Base-by-base conservation (phyloP, 1,140 invertebrate species). In the Teleopsis dalmanni region DNA sequence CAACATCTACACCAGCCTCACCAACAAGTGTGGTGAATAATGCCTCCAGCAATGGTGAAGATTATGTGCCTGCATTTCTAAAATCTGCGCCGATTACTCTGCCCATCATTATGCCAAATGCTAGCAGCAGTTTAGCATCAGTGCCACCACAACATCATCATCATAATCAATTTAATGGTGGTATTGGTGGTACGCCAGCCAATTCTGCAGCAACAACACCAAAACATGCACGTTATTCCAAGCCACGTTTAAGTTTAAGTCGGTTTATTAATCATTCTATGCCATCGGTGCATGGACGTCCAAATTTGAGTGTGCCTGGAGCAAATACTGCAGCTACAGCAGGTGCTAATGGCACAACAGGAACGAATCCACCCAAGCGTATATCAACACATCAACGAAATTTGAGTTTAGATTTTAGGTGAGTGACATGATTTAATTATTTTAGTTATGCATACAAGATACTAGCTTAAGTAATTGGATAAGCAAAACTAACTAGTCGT, bases 351-450 rank as follows among this genome's bases (percentile, higher is more conserved):
- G 51, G 48, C 22, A 42, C 38, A 6, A 43, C 18, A 10, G 41
- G 40, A 3, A 33, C 72, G 53, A 61, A 73, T 52, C 72, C 72
- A 51, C 76, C 73, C 40, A 78, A 80, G 57, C 74, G 80, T 60
- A 72, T 83, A 58, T 81, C 79, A 55, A 84, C 79, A 53, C 84
- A 87, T 72, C 84, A 87, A 72, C 77, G 84, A 59, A 87, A 87
- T 71, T 76, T 84, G 53, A 86, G 84, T 61, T 73, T 87, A 51
- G 84, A 87, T 69, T 85, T 85, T 62, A 80, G 82, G 82, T 84
- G 67, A 58, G 57, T 60, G 16, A 31, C 4, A 4, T 3, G 13
- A 18, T n/a, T n/a, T n/a, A n/a, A n/a, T n/a, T n/a, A n/a, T n/a
- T n/a, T n/a, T n/a, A n/a, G n/a, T n/a, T n/a, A n/a, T n/a, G n/a